These are phyloP conservation scores for Actinostola sp. DNA, from an alignment of 92 coral and sea anemone genomes.

Conservation along the genomic window DNA sequence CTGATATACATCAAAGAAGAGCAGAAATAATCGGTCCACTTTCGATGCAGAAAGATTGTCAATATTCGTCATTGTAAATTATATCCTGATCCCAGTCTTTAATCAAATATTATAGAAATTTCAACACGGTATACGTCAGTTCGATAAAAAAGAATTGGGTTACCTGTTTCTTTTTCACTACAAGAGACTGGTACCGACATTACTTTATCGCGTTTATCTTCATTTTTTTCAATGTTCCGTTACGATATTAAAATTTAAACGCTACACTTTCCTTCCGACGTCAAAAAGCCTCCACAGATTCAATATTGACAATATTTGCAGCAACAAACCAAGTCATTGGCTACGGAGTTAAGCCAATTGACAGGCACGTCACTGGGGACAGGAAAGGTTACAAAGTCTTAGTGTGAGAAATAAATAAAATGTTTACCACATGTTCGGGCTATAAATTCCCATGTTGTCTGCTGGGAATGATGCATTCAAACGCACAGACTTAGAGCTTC, in stretches of 20 bases:
- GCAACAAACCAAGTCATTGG: no score
- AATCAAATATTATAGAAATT: no score
- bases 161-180: neutral
- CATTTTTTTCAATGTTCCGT: no score
- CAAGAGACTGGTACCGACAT: neutral
- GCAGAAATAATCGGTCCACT: no score
- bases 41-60: no score
- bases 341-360: neutral
- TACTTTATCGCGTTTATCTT: neutral
- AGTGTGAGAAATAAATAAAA: conserved; percentile 7
- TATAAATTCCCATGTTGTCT: neutral
- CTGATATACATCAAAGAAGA: no score
- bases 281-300: neutral
- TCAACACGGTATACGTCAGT: neutral
- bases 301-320: conserved; percentile 17
- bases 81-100: no score
- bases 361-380: neutral
- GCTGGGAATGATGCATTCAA: conserved; percentile 3
- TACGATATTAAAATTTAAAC: neutral
- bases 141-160: neutral
- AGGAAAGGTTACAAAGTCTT: conserved; percentile 25
- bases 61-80: no score
- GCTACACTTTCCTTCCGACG: neutral
- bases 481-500: neutral
- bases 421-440: neutral